Evolutionary conservation across 2,113 vertebrate genomes (phyloP), one percentile per base, ranked within the genome.

Genomic region (Orthochromis indermauri): DNA sequence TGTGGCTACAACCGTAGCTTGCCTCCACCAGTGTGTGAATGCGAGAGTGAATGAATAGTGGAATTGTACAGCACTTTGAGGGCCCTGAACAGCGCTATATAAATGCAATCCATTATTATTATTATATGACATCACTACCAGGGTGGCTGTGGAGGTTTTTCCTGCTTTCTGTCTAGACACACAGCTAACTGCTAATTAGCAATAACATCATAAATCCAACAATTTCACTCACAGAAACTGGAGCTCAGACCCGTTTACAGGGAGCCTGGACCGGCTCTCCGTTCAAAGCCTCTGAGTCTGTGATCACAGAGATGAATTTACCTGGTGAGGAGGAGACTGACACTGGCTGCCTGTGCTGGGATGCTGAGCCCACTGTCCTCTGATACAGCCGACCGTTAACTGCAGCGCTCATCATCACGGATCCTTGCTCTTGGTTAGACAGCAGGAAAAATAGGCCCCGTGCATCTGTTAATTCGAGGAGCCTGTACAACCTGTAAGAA

Each of bases 11-110:
- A 0, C 54, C 5, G 54, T 14, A 8, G 54, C 21, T 55, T 55
- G 54, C 53, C 53, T 55, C 12, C 54, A 26, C 21, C 54, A 14
- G 54, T 2, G 7, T 26, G 54, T 13, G 49, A 8, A 0, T 7
- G 42, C 7, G 42, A 2, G 35, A 14, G 42, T 14, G 49, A 3
- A 13, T 0, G 53, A 55, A 55, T 0, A 24, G 53, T 2, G 21
- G 21, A 0, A 1, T 4, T 55, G 6, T 13, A 4, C 7, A 55
- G 11, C 0, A 0, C 45, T 17, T 17, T 47, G 47, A 5, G 45
- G 4, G 45, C 16, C 45, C 4, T 4, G 7, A 49, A 4, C 1
- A 45, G 14, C 7, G 45, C 21, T 7, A 3, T 7, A 2, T 26
- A 13, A 55, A 55, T 8, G 1, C 53, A 26, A 55, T 8, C 53